These are phyloP conservation scores for Atrichornis clamosus DNA, from an alignment of 2,113 vertebrate species.

Conservation along the genomic window DNA sequence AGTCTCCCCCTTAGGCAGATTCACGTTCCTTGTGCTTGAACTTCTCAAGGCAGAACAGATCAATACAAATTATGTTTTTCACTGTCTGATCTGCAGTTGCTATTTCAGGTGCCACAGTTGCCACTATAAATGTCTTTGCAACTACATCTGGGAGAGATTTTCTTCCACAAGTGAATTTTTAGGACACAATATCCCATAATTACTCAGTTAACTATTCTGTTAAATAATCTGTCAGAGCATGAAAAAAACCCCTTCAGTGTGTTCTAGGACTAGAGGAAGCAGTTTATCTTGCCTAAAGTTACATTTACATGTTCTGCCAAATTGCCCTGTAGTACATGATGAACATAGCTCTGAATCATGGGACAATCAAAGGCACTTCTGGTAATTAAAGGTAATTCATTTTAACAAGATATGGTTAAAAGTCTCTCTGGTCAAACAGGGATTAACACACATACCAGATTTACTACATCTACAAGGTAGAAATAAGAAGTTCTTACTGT, in stretches of 20 bases:
- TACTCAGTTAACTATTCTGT: background rate
- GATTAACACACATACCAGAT: background rate
- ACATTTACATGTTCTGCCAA: background rate
- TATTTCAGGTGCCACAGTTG: background rate
- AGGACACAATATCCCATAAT: background rate
- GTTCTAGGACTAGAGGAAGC: background rate
- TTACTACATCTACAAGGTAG: background rate
- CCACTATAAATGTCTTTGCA: background rate
- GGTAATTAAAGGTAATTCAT: conserved; percentile 14
- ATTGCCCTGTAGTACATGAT: background rate
- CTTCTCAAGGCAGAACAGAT: background rate
- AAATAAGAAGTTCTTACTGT: background rate
- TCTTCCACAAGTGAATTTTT: background rate
- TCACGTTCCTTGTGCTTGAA: background rate
- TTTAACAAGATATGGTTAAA: background rate
- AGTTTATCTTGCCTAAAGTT: background rate
- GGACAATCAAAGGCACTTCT: background rate
- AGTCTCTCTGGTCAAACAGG: background rate
- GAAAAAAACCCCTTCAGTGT: background rate
- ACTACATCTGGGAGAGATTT: background rate
- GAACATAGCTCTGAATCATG: background rate
- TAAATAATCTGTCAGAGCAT: background rate
- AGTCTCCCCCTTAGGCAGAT: background rate
- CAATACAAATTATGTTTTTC: background rate
- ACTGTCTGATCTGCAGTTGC: background rate